Conservation (phyloP, 2,888 invertebrate genomes). For the Chironomus tentans region DNA sequence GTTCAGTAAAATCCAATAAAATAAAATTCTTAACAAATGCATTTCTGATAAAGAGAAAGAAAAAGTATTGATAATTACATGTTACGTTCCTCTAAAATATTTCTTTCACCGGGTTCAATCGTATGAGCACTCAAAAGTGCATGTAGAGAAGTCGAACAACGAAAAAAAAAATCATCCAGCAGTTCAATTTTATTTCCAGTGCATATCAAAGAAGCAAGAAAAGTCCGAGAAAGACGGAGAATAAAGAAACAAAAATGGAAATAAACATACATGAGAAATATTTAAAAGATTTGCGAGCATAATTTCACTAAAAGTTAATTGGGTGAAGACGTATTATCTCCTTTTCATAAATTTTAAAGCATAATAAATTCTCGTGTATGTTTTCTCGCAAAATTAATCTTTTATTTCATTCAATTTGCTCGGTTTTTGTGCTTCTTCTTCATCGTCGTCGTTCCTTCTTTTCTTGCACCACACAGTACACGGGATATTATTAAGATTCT, state of each 20-base stretch:
- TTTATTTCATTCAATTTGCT: slow-evolving; percentile 17
- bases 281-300: slow-evolving; percentile 23
- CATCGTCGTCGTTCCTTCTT: too few relatives aligned
- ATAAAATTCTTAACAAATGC: too few relatives aligned
- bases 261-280: slow-evolving; percentile 1
- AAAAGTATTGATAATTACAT: slow-evolving; percentile 3
- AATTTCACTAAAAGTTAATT: slow-evolving; percentile 22
- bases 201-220: neutral
- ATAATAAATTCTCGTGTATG: slow-evolving; percentile 17
- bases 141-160: neutral
- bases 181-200: neutral
- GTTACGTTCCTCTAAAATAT: neutral
- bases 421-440: neutral
- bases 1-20: too few relatives aligned
- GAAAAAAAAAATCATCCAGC: too few relatives aligned
- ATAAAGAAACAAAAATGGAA: neutral
- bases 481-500: too few relatives aligned
- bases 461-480: too few relatives aligned
- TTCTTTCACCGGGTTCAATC: neutral
- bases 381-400: slow-evolving; percentile 8
- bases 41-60: neutral
- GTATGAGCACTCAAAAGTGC: neutral
- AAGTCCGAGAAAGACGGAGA: neutral
- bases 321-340: slow-evolving; percentile 26
- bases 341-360: slow-evolving; percentile 12